These are phyloP conservation scores for Prorops nasuta DNA, from an alignment of 1,140 invertebrate genomes.

Conservation along the genomic window DNA sequence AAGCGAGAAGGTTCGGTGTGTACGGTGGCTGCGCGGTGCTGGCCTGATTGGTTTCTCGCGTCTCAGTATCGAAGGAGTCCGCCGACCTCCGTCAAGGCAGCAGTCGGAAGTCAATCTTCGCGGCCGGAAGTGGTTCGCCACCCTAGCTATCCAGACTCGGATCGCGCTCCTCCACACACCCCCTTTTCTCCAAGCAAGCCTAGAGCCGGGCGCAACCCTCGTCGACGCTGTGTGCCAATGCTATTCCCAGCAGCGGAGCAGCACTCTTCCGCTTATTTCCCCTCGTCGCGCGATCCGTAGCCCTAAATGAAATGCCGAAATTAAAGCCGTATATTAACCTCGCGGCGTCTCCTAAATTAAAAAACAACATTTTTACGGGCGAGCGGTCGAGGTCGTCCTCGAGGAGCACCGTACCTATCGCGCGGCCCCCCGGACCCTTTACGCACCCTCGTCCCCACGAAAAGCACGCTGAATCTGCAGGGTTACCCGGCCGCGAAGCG, in stretches of 20 bases:
- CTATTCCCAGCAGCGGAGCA: too few relatives aligned
- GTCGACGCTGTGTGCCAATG: not conserved
- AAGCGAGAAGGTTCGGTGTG: slow-evolving; percentile 4
- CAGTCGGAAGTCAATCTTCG: slow-evolving; percentile 50
- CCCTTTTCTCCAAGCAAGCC: slow-evolving; percentile 14
- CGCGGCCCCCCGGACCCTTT: slow-evolving; percentile 7
- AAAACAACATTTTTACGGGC: slow-evolving; percentile 53
- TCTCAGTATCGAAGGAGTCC: slow-evolving; percentile 3
- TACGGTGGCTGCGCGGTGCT: not conserved
- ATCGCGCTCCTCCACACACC: slow-evolving; percentile 13
- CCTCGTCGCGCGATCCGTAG: slow-evolving; percentile 16
- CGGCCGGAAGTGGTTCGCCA: slow-evolving; percentile 47
- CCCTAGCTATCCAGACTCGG: slow-evolving; percentile 8
- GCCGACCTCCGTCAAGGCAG: slow-evolving; percentile 24
- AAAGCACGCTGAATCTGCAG: slow-evolving; percentile 14
- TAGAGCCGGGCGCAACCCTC: not conserved
- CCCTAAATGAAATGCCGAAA: slow-evolving; percentile 52
- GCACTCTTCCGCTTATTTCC: not conserved
- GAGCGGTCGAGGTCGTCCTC: slow-evolving; percentile 13
- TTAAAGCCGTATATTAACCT: slow-evolving; percentile 56
- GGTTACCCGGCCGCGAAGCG: slow-evolving; percentile 39
- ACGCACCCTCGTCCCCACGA: not conserved
- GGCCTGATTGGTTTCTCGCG: slow-evolving; percentile 27
- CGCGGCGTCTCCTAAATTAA: slow-evolving; percentile 49
- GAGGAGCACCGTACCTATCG: not conserved